phyloP scores from a whole-genome alignment of 2,113 vertebrate species.

The Syngnathus typhle region DNA sequence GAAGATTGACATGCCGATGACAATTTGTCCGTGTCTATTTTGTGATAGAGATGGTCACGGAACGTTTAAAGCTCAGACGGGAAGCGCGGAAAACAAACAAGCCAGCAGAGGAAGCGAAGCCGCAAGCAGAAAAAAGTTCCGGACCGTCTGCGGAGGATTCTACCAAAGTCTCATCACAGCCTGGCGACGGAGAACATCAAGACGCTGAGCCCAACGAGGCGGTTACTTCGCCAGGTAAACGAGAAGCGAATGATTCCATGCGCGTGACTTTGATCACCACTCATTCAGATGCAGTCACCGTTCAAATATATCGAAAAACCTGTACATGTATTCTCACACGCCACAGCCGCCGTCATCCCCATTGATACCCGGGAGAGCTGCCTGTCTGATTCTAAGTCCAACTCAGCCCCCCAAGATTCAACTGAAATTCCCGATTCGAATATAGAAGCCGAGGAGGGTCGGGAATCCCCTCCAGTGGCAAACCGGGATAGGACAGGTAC shows the following conservation, averaged over 20 bases:
- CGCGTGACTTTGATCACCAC: not conserved
- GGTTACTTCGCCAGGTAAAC: conserved; percentile 35
- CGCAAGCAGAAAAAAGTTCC: conserved; percentile 63
- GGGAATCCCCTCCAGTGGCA: conserved; percentile 6
- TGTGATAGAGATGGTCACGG: conserved; percentile 78
- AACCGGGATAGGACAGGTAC: conserved; percentile 75
- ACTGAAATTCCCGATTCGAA: conserved; percentile 19
- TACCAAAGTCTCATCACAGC: conserved; percentile 50
- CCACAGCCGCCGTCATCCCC: conserved; percentile 36
- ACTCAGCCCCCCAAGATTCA: conserved; percentile 18
- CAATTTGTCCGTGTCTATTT: conserved; percentile 1
- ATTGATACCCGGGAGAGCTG: conserved; percentile 46
- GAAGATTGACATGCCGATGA: not conserved
- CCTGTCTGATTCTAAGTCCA: conserved; percentile 11
- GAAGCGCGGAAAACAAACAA: conserved; percentile 71
- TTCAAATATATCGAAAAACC: not conserved
- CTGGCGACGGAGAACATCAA: conserved; percentile 23
- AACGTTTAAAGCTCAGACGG: conserved; percentile 74
- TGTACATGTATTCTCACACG: not conserved
- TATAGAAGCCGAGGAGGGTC: conserved; percentile 41
- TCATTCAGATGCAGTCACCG: not conserved
- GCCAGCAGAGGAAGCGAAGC: conserved; percentile 68
- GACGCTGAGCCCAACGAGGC: conserved; percentile 4
- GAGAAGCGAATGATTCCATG: not conserved
- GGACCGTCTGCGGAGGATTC: conserved; percentile 41